Conservation (phyloP, 2,113 vertebrate genomes). For the Spheniscus mendiculus region DNA sequence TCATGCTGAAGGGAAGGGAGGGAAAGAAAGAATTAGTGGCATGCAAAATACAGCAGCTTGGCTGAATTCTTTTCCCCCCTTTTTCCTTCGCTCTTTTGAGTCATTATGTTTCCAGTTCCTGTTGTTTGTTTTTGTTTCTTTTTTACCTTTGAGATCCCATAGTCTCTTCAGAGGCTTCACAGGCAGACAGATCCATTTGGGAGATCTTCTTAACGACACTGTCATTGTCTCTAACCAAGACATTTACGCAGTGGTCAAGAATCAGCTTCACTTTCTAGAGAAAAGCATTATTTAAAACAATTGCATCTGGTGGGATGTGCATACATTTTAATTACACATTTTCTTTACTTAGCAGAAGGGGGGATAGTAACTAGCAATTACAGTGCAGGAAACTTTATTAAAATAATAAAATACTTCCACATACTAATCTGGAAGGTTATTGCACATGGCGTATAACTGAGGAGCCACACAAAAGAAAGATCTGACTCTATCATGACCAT, state of each 20-base stretch:
- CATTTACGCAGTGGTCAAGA: slow-evolving; percentile 83
- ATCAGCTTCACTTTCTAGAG: slow-evolving; percentile 83
- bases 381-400: not conserved
- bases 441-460: not conserved
- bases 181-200: slow-evolving; percentile 75
- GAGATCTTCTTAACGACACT: slow-evolving; percentile 46
- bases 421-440: not conserved
- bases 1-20: not conserved
- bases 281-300: not conserved
- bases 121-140: not conserved
- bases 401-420: not conserved
- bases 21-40: not conserved
- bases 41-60: not conserved
- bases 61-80: too few relatives aligned
- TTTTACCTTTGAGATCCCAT: slow-evolving; percentile 80
- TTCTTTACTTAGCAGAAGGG: not conserved
- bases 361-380: not conserved
- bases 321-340: not conserved
- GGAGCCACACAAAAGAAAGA: not conserved
- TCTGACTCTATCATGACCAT: not conserved
- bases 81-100: not conserved
- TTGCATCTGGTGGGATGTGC: not conserved
- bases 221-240: slow-evolving; percentile 58
- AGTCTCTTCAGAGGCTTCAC: slow-evolving; percentile 81
- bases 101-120: not conserved